Percentiles rank a stretch among this genome's conserved stretches.
These are phyloP conservation scores for Nomia melanderi DNA, from an alignment of 1,140 invertebrate genomes.

Conservation along the genomic window DNA sequence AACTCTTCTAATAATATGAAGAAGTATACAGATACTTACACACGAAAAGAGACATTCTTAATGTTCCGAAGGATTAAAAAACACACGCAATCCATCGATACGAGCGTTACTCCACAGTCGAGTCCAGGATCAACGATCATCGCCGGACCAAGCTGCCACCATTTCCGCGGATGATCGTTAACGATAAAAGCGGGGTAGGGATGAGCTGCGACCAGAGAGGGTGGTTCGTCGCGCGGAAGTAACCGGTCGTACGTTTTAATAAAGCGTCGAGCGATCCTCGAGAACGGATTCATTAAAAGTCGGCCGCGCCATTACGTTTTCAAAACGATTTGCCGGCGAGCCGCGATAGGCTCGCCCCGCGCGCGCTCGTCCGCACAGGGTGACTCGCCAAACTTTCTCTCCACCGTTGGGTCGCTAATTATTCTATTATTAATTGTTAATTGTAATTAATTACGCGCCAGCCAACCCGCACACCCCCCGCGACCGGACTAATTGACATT, in stretches of 20 bases:
- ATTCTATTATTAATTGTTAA: slow-evolving; percentile 76
- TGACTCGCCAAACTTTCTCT: slow-evolving; percentile 63
- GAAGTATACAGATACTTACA: no score
- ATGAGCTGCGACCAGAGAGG: neutral
- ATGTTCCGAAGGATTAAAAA: no score
- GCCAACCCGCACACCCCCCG: slow-evolving; percentile 32
- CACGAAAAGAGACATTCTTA: no score
- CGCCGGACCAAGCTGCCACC: neutral
- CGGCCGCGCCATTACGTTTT: slow-evolving; percentile 45
- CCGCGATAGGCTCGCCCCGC: neutral
- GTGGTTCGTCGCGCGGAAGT: neutral
- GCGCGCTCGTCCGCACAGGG: neutral
- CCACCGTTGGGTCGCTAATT: slow-evolving; percentile 57
- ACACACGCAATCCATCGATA: no score
- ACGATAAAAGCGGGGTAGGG: neutral
- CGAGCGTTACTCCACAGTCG: no score
- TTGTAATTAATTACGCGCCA: slow-evolving; percentile 73
- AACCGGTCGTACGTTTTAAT: slow-evolving; percentile 42
- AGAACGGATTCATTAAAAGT: slow-evolving; percentile 58
- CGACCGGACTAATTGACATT: slow-evolving; percentile 77
- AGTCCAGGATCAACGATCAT: no score
- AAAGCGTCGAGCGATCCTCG: slow-evolving; percentile 22
- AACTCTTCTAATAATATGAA: no score
- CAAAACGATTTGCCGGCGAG: neutral
- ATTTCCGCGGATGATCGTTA: neutral